These are phyloP conservation scores for Ameiurus melas DNA, from an alignment of 2,113 vertebrate genomes.

Conservation along the genomic window DNA sequence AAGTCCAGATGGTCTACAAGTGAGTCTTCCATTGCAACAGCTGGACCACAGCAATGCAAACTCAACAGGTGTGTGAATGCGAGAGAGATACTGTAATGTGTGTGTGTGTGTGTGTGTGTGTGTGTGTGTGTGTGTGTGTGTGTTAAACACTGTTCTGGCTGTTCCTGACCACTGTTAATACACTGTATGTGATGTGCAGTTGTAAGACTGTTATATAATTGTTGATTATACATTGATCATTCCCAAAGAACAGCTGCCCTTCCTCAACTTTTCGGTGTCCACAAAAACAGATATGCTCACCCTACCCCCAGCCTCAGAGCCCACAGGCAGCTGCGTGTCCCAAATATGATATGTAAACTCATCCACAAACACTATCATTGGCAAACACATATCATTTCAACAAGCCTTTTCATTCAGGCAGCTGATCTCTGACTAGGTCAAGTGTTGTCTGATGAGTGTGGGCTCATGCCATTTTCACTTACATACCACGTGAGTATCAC, in stretches of 20 bases:
- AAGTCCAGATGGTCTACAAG: not conserved
- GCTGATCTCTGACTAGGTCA: slow-evolving; percentile 7
- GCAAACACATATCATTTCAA: slow-evolving; percentile 23
- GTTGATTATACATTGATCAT: slow-evolving; percentile 15
- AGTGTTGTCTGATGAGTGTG: not conserved
- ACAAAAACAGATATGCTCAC: slow-evolving; percentile 2
- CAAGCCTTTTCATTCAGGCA: slow-evolving; percentile 35
- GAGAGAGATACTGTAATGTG: not conserved
- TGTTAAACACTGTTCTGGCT: slow-evolving; percentile 1
- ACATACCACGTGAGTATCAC: not conserved
- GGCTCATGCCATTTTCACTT: not conserved
- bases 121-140: not conserved
- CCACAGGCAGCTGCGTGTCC: slow-evolving; percentile 45
- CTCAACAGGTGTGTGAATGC: slow-evolving; percentile 19
- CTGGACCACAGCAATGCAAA: not conserved
- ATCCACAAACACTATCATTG: not conserved
- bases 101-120: not conserved
- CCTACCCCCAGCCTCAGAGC: slow-evolving; percentile 12
- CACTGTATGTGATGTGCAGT: not conserved
- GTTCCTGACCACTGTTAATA: not conserved
- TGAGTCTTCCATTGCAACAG: slow-evolving; percentile 26
- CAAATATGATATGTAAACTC: slow-evolving; percentile 33
- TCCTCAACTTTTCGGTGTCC: not conserved
- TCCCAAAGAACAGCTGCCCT: slow-evolving; percentile 42
- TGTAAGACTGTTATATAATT: not conserved